These are phyloP conservation scores for Catharus minimus DNA, from an alignment of 2,113 vertebrate genomes.

Conservation along the genomic window DNA sequence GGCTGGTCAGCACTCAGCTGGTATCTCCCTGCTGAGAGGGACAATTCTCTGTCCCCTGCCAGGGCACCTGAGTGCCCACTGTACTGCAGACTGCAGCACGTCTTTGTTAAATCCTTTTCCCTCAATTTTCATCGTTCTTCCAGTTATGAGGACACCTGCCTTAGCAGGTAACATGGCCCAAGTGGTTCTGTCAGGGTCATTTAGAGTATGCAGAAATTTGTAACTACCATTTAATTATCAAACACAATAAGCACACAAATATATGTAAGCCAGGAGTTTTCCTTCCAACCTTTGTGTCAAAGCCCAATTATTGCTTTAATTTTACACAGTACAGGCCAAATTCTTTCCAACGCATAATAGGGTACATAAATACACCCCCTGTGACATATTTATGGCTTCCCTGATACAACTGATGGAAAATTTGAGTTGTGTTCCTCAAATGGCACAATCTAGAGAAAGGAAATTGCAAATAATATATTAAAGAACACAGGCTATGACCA, in stretches of 20 bases:
- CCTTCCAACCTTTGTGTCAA: not conserved
- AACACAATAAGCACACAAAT: not conserved
- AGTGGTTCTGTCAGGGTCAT: not conserved
- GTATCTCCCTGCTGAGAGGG: accelerated
- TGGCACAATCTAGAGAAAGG: constrained; percentile 28
- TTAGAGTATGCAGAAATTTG: not conserved
- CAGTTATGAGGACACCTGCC: not conserved
- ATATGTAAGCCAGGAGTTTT: not conserved
- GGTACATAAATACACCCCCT: constrained; percentile 7
- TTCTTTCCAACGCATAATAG: not conserved
- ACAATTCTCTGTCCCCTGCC: not conserved
- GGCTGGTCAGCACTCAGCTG: not conserved
- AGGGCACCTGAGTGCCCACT: accelerated
- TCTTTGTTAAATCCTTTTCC: not conserved
- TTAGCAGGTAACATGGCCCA: not conserved
- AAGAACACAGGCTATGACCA: constrained; percentile 38
- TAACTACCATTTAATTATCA: not conserved
- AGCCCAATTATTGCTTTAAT: constrained; percentile 55
- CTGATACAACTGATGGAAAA: constrained; percentile 49
- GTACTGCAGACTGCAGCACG: accelerated
- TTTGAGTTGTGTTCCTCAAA: constrained; percentile 24
- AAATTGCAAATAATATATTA: constrained; percentile 64
- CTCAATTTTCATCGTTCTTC: not conserved
- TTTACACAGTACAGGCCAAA: not conserved
- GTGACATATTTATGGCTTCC: constrained; percentile 48